phyloP scores from a whole-genome alignment of 1,140 invertebrate species.

The Chelonus insularis region DNA sequence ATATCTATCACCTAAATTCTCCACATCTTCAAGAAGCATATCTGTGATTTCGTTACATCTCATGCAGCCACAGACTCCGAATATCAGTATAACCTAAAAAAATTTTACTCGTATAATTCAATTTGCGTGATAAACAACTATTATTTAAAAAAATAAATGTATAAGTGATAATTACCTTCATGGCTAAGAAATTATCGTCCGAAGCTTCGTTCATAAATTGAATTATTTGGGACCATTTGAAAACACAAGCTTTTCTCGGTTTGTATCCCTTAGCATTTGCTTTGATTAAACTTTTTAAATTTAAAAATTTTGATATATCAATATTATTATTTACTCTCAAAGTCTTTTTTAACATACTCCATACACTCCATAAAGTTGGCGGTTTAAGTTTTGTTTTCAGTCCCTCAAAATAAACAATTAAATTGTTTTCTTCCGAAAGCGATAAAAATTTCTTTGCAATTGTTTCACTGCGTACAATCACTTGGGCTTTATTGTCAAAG shows the following conservation, averaged over 20 bases:
- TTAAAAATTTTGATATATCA: neutral
- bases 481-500: too few species aligned
- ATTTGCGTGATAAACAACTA: too few species aligned
- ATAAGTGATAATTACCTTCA: conserved; percentile 15
- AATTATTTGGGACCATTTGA: neutral
- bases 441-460: too few species aligned
- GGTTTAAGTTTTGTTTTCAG: neutral
- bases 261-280: neutral
- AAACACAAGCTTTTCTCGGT: neutral
- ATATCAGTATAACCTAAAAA: conserved; percentile 7
- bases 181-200: neutral
- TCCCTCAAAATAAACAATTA: neutral
- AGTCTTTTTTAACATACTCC: neutral
- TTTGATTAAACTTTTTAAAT: conserved; percentile 1
- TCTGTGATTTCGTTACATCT: conserved; percentile 28
- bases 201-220: conserved; percentile 1
- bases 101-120: too few species aligned
- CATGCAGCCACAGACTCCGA: conserved; percentile 27
- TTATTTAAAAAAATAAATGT: too few species aligned
- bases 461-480: too few species aligned
- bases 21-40: conserved; percentile 26
- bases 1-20: conserved; percentile 16
- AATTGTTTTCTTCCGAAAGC: too few species aligned
- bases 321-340: neutral
- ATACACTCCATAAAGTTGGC: neutral